phyloP scores from a whole-genome alignment of 2,113 vertebrate genomes.

The Phocoena phocoena region DNA sequence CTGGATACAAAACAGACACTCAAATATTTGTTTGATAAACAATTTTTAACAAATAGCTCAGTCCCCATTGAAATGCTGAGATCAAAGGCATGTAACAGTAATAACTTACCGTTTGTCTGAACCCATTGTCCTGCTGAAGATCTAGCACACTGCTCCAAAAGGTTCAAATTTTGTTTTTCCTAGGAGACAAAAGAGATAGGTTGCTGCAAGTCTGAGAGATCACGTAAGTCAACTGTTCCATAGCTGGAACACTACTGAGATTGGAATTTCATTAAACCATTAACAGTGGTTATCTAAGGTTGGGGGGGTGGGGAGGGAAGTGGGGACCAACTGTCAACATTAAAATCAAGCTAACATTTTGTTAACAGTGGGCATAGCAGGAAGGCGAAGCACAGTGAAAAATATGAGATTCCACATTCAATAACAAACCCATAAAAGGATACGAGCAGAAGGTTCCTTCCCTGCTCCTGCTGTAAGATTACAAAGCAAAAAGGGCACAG shows the following conservation, averaged over 20 bases:
- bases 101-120: conserved; percentile 93
- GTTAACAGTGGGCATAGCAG: background rate
- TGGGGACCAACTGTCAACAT: background rate
- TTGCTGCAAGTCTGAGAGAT: conserved; percentile 22
- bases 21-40: background rate
- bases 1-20: background rate
- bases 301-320: no score
- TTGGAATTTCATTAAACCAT: background rate
- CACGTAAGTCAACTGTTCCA: background rate
- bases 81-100: background rate
- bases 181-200: conserved; percentile 52
- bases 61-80: background rate
- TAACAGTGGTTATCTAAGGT: background rate
- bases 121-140: conserved; percentile 86
- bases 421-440: background rate
- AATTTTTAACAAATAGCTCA: background rate
- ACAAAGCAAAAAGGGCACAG: conserved; percentile 51
- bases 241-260: background rate
- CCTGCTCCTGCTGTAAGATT: conserved; percentile 28
- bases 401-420: background rate
- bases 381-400: background rate
- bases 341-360: background rate
- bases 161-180: conserved; percentile 17
- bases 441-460: background rate
- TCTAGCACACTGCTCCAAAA: conserved; percentile 49